Conservation (phyloP, 2,113 vertebrate genomes). For the Alouatta palliata region DNA sequence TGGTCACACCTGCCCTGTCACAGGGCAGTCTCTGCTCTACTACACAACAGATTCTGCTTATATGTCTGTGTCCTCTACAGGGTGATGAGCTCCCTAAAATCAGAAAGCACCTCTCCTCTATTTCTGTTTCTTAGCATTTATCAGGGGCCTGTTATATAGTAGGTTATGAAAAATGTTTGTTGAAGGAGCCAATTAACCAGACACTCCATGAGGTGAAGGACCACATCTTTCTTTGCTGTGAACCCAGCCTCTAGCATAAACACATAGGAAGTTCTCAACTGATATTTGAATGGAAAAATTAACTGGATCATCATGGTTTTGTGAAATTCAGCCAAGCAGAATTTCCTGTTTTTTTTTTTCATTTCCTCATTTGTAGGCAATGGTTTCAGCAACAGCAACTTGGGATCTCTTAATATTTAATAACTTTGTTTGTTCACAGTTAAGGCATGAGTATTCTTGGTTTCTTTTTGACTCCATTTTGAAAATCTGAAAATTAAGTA, state of each 20-base stretch:
- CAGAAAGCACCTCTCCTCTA: background rate
- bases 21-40: background rate
- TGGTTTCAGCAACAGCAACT: background rate
- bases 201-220: background rate
- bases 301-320: background rate
- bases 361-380: background rate
- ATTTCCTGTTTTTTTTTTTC: background rate
- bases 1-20: background rate
- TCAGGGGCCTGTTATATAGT: background rate
- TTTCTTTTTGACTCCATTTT: background rate
- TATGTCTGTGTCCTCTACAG: background rate
- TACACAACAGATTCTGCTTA: background rate
- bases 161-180: background rate
- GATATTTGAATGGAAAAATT: background rate
- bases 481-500: conserved; percentile 1
- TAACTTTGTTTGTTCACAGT: background rate
- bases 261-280: background rate
- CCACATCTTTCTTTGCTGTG: background rate
- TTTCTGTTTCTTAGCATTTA: background rate
- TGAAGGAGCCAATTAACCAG: background rate
- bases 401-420: background rate
- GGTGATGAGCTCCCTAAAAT: background rate
- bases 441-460: background rate
- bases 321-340: background rate
- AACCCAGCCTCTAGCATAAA: background rate